Evolutionary conservation across 2,797 vertebrate genomes (phyloP), one percentile per base, ranked within the genome.

Genomic region (Pseudochromis fuscus): DNA sequence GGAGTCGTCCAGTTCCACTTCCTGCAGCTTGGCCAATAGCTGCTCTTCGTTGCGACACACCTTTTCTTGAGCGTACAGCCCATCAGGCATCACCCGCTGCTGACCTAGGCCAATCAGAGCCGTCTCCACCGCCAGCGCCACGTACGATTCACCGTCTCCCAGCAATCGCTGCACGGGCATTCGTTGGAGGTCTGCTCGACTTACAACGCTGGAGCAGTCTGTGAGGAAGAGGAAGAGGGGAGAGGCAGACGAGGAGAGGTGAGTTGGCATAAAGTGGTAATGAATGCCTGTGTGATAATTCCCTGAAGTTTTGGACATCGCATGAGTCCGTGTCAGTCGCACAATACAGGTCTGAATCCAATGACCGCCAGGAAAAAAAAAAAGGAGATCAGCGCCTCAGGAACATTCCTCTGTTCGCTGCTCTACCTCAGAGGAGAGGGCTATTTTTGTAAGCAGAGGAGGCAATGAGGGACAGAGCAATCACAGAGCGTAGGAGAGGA

Each of bases 31-130:
- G 89, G 96, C 96, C 92, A 99, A 94, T 86, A 99, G 95, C 88
- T 98, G 97, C 88, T 99, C 97, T 86, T 99, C 97, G 16, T 98
- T 98, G 81, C 96, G 96, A 92, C 97, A 97, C 86, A 99, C 96
- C 86, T 99, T 99, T 92, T 99, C 97, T 89, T 99, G 97, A 82
- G 97, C 96, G 23, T 99, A 99, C 63, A 99, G 94, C 78, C 97
- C 97, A 11, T 99, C 97, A 1, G 97, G 97, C 97, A 99, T 99
- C 89, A 97, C 93, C 72, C 97, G 92, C 81, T 99, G 97, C 93
- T 99, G 97, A 50, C 97, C 97, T 67, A 99, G 84, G 9, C 97
- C 97, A 67, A 99, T 95, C 78, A 99, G 85, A n/a, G 97, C 97
- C 5, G 95, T 97, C 91, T 99, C 97, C 90, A 99, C 97, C 0